Conservation (phyloP, 53 echinoderm and acorn worm species). For the Temnopleurus reevesii region DNA sequence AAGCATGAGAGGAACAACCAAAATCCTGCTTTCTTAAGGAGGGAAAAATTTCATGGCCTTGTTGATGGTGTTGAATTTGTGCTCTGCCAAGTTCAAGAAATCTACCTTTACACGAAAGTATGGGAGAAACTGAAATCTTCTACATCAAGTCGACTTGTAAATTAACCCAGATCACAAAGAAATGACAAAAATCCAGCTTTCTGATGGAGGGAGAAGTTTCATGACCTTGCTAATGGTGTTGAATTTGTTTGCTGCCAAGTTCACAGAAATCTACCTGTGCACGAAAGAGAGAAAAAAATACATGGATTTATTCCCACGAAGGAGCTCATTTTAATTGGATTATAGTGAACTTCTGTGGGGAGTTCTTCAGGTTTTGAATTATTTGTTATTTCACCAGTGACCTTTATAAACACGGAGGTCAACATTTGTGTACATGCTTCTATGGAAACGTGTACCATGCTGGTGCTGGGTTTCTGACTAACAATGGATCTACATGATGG, state of each 20-base stretch:
- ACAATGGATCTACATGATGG: background rate
- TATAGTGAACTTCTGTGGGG: background rate
- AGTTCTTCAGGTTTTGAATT: conserved; percentile 2
- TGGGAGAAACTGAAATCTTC: too few relatives aligned
- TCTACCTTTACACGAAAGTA: too few relatives aligned
- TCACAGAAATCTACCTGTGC: too few relatives aligned
- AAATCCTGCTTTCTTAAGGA: background rate
- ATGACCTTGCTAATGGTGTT: background rate
- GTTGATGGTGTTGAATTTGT: background rate
- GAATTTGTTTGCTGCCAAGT: background rate
- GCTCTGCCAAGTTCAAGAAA: background rate
- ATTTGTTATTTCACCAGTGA: conserved; percentile 43
- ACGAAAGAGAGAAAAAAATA: background rate
- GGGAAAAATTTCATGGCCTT: background rate
- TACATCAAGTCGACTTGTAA: too few relatives aligned
- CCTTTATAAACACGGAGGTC: conserved; percentile 43
- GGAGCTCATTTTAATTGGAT: conserved; percentile 18
- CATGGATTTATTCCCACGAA: background rate
- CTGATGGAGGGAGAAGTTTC: background rate
- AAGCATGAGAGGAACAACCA: background rate
- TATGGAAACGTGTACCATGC: conserved; percentile 14
- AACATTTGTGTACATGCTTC: conserved; percentile 35
- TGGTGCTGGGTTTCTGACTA: background rate
- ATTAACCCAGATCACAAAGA: background rate
- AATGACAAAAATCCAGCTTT: background rate